A percentile compares a stretch with the other conserved stretches of the same genome.
Evolutionary conservation across 1,140 invertebrate species (phyloP).

Genomic region (Zaprionus davidi): DNA sequence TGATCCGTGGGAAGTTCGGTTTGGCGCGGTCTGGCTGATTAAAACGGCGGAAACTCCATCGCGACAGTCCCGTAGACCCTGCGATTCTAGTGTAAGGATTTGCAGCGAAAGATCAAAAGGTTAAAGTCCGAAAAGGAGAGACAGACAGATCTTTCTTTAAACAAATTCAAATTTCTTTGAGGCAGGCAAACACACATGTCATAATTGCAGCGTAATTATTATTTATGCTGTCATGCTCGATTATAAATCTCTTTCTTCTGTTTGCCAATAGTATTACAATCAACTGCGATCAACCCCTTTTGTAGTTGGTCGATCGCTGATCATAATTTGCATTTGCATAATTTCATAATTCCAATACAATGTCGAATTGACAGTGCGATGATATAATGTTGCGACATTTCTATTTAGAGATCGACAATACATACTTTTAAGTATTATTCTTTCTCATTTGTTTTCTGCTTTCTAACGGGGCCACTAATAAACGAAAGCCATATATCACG

Average conservation of each 20-base stretch:
- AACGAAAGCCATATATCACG: conserved; percentile 66
- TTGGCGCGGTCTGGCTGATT: conserved; percentile 20
- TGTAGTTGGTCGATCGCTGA: conserved; percentile 23
- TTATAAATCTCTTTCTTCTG: conserved; percentile 59
- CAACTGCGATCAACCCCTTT: conserved; percentile 58
- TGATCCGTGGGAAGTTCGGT: conserved; percentile 79
- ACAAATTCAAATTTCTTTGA: conserved; percentile 26
- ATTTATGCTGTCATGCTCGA: conserved; percentile 74
- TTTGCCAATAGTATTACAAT: conserved; percentile 69
- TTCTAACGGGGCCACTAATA: conserved; percentile 21
- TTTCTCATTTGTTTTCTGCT: background rate
- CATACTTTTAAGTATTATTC: conserved; percentile 18
- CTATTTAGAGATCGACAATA: background rate
- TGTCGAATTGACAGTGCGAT: conserved; percentile 56
- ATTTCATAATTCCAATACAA: conserved; percentile 79
- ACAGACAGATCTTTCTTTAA: conserved; percentile 20
- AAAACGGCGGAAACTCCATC: conserved; percentile 66
- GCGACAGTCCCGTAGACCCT: background rate
- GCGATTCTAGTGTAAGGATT: conserved; percentile 41
- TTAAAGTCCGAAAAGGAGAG: background rate
- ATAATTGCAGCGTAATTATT: conserved; percentile 80
- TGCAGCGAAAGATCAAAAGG: conserved; percentile 33
- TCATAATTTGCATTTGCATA: conserved; percentile 73
- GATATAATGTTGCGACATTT: conserved; percentile 30
- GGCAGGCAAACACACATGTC: conserved; percentile 44